Evolutionary conservation across 2,113 vertebrate genomes (phyloP).

Genomic region (Epinephelus lanceolatus): DNA sequence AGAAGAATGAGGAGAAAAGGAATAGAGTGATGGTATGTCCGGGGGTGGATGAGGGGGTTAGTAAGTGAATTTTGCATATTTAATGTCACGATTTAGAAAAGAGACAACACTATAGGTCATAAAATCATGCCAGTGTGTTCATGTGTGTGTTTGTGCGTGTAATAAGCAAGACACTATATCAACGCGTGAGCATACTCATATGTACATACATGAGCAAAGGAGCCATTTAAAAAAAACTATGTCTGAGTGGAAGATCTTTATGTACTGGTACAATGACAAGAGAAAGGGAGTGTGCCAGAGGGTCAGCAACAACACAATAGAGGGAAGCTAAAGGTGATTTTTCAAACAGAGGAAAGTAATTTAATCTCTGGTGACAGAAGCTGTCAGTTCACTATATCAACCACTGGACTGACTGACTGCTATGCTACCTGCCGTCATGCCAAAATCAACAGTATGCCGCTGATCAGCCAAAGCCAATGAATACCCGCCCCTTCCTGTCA

Average conservation of each 20-base stretch:
- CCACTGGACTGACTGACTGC: slow-evolving; percentile 10
- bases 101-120: too few species aligned
- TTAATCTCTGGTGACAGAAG: slow-evolving; percentile 56
- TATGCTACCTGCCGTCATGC: slow-evolving; percentile 21
- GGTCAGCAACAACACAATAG: slow-evolving; percentile 55
- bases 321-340: slow-evolving; percentile 57
- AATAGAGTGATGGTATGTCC: not conserved
- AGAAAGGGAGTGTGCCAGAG: slow-evolving; percentile 29
- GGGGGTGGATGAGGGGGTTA: not conserved
- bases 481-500: slow-evolving; percentile 42
- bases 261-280: not conserved
- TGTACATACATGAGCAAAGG: slow-evolving; percentile 1
- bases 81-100: not conserved
- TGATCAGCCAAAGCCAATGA: slow-evolving; percentile 31
- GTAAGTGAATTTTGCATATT: not conserved
- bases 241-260: slow-evolving; percentile 17
- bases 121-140: too few species aligned
- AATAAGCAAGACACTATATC: not conserved
- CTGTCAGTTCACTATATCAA: slow-evolving; percentile 48
- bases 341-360: slow-evolving; percentile 60
- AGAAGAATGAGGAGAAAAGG: not conserved
- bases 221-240: slow-evolving; percentile 13
- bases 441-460: slow-evolving; percentile 60
- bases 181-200: not conserved
- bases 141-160: not conserved